Percentiles rank a stretch among this genome's conserved stretches.
These are phyloP conservation scores for Ophioninae sp. DNA, from an alignment of 2,888 invertebrate genomes.

Conservation along the genomic window DNA sequence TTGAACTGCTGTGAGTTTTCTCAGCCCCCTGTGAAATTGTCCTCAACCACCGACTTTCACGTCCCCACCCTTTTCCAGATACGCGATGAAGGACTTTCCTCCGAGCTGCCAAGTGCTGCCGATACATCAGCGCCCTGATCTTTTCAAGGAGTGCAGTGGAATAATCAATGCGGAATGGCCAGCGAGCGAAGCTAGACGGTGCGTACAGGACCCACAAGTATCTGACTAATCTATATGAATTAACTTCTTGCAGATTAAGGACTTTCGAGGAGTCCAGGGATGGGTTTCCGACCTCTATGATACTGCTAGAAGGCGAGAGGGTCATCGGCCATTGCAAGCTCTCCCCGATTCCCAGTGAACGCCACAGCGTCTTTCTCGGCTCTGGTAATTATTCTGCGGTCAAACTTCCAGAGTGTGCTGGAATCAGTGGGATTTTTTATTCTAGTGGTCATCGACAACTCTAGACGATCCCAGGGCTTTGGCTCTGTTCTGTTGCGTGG, in stretches of 20 bases:
- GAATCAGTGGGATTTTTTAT: too few species aligned
- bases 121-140: constrained; percentile 88
- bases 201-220: constrained; percentile 50
- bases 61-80: constrained; percentile 56
- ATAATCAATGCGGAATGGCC: constrained; percentile 95
- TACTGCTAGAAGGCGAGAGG: constrained; percentile 83
- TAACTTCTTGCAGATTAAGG: constrained; percentile 82
- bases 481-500: constrained; percentile 89
- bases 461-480: constrained; percentile 88
- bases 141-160: constrained; percentile 87
- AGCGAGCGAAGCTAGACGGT: constrained; percentile 89
- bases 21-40: background rate
- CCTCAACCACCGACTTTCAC: background rate
- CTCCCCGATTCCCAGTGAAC: constrained; percentile 87
- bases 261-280: constrained; percentile 89
- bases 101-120: constrained; percentile 83
- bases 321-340: constrained; percentile 92
- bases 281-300: constrained; percentile 87
- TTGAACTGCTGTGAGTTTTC: constrained; percentile 60
- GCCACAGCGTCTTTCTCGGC: constrained; percentile 89
- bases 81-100: constrained; percentile 71
- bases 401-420: too few species aligned
- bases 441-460: constrained; percentile 88
- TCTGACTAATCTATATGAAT: background rate
- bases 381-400: too few species aligned